Base-by-base conservation (phyloP, 2,113 vertebrate species). In the Mormoops blainvillei region DNA sequence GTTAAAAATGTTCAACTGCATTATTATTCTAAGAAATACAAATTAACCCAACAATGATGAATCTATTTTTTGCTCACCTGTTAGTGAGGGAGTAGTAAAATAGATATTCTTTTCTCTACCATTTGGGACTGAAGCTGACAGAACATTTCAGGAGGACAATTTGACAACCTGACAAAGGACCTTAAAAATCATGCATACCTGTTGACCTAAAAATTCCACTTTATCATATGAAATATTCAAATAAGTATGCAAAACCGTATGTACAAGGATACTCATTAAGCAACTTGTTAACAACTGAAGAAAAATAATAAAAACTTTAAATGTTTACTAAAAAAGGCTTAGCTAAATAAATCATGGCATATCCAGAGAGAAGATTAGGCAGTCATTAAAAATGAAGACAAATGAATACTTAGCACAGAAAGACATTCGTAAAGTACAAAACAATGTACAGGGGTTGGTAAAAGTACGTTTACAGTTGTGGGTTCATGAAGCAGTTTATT, bases 1-100 rank as follows among this genome's bases (percentile, higher is more conserved):
- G 61, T 41, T 95, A 48, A 91, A 76, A 96, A 92, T 61, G 20
- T 92, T 78, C 26, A 85, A 93, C 71, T n/a, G 13, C 31, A 78
- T 50, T 50, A 20, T 70, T 84, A 56, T 70, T 94, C 78, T 94
- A 76, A 87, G 41, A 90, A 82, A 91, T 76, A 52, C 9, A 54
- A 91, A 86, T 63, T 81, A 93, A 71, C 10, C 5, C 38, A 67
- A 83, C 28, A 82, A 91, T 33, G n/a, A 73, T 12, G 73, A 85
- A 54, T 54, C 24, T 56, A 11, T 70, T 92, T 92, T 93, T 56
- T 73, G 45, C 56, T 43, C 41, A n/a, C 61, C 36, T 52, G 43
- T 77, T 36, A 73, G 58, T 28, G 36, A 92, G 84, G 31, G 54
- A 36, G 10, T 26, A 70, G 24, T 26, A 28, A 73, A 88, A 50